phyloP scores from a whole-genome alignment of 2,888 invertebrate species.

The Aporophyla lueneburgensis region DNA sequence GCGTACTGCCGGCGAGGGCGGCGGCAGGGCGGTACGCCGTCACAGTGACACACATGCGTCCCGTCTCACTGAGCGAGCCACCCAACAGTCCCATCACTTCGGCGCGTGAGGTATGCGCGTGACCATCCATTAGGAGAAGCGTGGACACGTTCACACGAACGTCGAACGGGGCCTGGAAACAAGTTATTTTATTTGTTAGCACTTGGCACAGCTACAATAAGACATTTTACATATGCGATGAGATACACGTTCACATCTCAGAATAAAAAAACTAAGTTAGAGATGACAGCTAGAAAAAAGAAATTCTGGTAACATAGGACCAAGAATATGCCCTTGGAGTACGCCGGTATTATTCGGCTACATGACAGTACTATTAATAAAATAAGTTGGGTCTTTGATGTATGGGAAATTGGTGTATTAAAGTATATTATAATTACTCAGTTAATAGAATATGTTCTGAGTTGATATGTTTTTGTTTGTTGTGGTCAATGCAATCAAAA shows the following conservation, averaged over 20 bases:
- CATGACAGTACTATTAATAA: neutral
- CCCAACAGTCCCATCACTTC: conserved; percentile 95
- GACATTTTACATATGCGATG: neutral
- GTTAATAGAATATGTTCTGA: neutral
- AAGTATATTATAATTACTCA: neutral
- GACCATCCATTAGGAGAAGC: conserved; percentile 92
- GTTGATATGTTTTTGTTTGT: neutral
- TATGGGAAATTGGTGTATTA: neutral
- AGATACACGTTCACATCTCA: neutral
- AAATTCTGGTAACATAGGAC: neutral
- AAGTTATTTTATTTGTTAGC: neutral
- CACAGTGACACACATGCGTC: conserved; percentile 58
- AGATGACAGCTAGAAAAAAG: neutral
- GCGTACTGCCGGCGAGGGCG: conserved; percentile 92
- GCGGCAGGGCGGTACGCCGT: conserved; percentile 91
- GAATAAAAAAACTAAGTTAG: neutral
- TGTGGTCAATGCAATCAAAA: conserved; percentile 6
- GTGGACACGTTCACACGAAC: conserved; percentile 91
- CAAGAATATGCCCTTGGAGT: conserved; percentile 7
- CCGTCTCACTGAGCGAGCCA: conserved; percentile 83
- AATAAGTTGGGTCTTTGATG: neutral
- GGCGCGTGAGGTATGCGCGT: conserved; percentile 92
- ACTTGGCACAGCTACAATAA: neutral
- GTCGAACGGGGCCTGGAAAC: conserved; percentile 91
- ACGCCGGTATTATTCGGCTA: neutral